These are phyloP conservation scores for Campylomormyrus tamandua DNA, from an alignment of 2,113 vertebrate genomes.

Conservation along the genomic window DNA sequence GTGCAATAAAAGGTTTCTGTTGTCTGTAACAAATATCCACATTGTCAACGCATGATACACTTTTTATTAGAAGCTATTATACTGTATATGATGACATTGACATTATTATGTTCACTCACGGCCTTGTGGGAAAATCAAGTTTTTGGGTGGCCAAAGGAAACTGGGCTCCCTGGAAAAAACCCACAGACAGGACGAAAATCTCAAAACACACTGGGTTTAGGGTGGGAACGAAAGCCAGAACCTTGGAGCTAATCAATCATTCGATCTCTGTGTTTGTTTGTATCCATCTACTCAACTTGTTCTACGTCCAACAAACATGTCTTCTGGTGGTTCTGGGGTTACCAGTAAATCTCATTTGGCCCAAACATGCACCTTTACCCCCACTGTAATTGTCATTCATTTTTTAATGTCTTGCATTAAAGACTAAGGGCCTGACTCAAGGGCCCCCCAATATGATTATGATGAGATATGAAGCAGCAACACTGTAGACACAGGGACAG, in stretches of 20 bases:
- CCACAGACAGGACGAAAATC: background rate
- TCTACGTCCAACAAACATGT: background rate
- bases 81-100: background rate
- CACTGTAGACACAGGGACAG: background rate
- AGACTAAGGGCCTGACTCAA: background rate
- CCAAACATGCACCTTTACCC: background rate
- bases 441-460: background rate
- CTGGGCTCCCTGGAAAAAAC: background rate
- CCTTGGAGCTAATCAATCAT: background rate
- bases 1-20: background rate
- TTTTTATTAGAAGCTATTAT: background rate
- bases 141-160: background rate
- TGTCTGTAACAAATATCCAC: background rate
- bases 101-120: background rate
- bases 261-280: background rate
- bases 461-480: background rate
- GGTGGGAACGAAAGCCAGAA: background rate
- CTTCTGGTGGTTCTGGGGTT: background rate
- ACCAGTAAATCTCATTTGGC: background rate
- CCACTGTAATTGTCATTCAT: background rate
- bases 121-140: background rate
- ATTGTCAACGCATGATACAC: background rate
- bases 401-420: background rate
- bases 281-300: background rate
- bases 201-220: background rate